Conservation (phyloP, 1,140 invertebrate genomes). For the Heliconius nattereri region DNA sequence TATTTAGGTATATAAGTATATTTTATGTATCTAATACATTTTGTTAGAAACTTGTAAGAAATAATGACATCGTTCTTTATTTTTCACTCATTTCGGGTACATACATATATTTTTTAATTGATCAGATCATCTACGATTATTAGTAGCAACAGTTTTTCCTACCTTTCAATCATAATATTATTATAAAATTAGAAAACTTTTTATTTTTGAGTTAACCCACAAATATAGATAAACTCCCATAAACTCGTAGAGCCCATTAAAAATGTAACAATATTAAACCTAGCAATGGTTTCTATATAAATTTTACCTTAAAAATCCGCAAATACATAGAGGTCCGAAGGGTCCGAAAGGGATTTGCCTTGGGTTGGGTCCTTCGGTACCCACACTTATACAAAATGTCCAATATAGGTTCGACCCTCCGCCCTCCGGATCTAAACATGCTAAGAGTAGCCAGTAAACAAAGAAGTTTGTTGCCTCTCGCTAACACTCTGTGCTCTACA, state of each 20-base stretch:
- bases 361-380: conserved; percentile 58
- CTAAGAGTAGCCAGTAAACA: conserved; percentile 70
- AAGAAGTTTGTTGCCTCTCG: conserved; percentile 70
- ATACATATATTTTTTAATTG: too few relatives aligned
- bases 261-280: conserved; percentile 49
- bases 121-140: background rate
- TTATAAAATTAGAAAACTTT: too few relatives aligned
- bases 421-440: conserved; percentile 66
- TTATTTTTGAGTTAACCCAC: too few relatives aligned
- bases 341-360: conserved; percentile 78
- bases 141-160: background rate
- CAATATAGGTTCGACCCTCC: conserved; percentile 72
- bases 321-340: conserved; percentile 75
- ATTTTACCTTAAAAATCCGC: conserved; percentile 81
- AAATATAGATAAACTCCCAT: background rate
- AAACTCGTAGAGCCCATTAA: conserved; percentile 41
- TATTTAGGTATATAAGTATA: too few relatives aligned
- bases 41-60: background rate
- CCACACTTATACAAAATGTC: conserved; percentile 81
- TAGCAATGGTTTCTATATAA: conserved; percentile 64
- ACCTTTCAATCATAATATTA: background rate
- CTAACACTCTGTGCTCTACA: conserved; percentile 36
- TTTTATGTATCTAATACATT: too few relatives aligned
- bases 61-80: background rate
- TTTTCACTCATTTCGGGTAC: background rate